Percentiles rank a stretch among this genome's conserved stretches.
phyloP scores from a whole-genome alignment of 1,140 invertebrate genomes.

The Heliconius himera region DNA sequence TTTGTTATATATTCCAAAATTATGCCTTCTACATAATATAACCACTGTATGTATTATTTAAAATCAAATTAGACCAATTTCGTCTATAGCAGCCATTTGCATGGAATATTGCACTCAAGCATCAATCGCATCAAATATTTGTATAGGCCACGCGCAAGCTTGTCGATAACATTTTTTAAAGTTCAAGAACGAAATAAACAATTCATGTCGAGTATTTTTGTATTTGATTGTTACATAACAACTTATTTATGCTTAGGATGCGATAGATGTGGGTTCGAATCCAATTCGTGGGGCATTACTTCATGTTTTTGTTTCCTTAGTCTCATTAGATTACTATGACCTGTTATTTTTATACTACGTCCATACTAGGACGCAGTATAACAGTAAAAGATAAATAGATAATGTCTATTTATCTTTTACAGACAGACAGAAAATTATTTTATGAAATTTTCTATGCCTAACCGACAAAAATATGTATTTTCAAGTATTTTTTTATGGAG shows the following conservation, averaged over 20 bases:
- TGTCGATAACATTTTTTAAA: neutral
- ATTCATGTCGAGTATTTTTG: neutral
- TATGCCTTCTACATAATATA: neutral
- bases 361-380: too few relatives aligned
- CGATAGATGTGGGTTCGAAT: too few relatives aligned
- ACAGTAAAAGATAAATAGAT: too few relatives aligned
- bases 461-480: neutral
- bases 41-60: neutral
- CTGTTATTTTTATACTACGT: too few relatives aligned
- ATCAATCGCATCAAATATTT: neutral
- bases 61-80: neutral
- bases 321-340: too few relatives aligned
- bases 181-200: slow-evolving; percentile 13
- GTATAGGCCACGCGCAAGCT: slow-evolving; percentile 1
- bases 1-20: too few relatives aligned
- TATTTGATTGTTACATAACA: too few relatives aligned
- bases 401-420: too few relatives aligned
- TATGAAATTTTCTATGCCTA: neutral
- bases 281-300: too few relatives aligned
- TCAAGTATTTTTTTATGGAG: neutral
- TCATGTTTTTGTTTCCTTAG: too few relatives aligned
- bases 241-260: too few relatives aligned
- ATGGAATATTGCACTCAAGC: neutral
- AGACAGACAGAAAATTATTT: too few relatives aligned
- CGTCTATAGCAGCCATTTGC: neutral